A percentile compares a stretch with the other conserved stretches of the same genome.
Conservation (phyloP, 2,888 invertebrate species). For the Chrysolina oricalcia region DNA sequence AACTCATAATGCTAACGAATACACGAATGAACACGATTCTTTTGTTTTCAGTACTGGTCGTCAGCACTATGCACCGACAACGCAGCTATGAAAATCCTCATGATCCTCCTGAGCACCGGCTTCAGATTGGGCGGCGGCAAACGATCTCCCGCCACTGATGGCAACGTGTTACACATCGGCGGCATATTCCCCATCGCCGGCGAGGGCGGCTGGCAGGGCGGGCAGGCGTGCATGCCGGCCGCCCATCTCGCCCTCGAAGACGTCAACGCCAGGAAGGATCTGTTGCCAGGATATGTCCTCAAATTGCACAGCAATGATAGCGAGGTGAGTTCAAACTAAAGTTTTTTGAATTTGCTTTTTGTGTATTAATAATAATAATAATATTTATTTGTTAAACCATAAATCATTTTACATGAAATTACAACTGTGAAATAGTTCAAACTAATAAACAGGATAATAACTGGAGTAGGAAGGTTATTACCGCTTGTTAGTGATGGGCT, state of each 20-base stretch:
- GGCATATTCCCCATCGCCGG: constrained; percentile 98
- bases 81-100: constrained; percentile 66
- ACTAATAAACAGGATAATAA: too few relatives aligned
- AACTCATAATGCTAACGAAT: too few relatives aligned
- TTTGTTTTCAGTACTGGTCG: constrained; percentile 67
- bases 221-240: constrained; percentile 98
- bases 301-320: constrained; percentile 96
- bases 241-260: constrained; percentile 96
- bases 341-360: too few relatives aligned
- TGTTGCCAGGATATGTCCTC: constrained; percentile 92
- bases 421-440: too few relatives aligned
- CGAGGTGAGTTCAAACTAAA: constrained; percentile 85
- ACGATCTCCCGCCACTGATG: constrained; percentile 51
- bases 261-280: constrained; percentile 91
- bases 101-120: constrained; percentile 26
- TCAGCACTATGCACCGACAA: constrained; percentile 67
- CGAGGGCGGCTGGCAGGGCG: constrained; percentile 98
- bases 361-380: too few relatives aligned
- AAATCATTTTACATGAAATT: too few relatives aligned
- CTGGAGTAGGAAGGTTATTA: too few relatives aligned
- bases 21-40: constrained; percentile 33
- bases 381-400: too few relatives aligned
- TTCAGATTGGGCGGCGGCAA: constrained; percentile 39
- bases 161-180: constrained; percentile 92
- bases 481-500: too few relatives aligned